Base-by-base conservation (phyloP, 2,888 invertebrate species). In the Coenonympha glycerion region DNA sequence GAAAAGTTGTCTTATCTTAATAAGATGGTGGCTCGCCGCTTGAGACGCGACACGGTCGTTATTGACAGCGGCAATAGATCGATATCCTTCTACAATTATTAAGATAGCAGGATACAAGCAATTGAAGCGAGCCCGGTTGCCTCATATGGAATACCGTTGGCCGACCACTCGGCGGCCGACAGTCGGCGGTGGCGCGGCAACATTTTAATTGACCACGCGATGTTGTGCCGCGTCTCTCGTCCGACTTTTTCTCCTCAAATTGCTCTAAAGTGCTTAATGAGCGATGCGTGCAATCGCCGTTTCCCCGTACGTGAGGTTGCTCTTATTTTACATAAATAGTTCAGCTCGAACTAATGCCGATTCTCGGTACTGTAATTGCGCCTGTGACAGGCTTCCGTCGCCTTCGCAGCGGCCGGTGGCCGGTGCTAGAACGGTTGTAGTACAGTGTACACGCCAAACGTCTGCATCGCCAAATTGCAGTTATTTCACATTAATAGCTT, bases 181-280 rank as follows among this genome's bases (percentile, higher is more conserved):
- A 26, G 4, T 36, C 75, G 68, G 72, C 79, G 71, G 72, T 73
- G 73, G 73, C 74, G 73, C 73, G 68, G 73, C 76, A 75, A 76
- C 79, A 76, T 85, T 86, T 86, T 87, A 87, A 87, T 87, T 86
- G 83, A 76, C 83, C 87, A 87, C 87, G 87, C 87, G 84, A 87
- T 85, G 81, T 70, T 76, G 70, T 66, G 73, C 71, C 69, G 72
- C 73, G 73, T 69, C 79, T 69, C 79, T 79, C 76, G 79, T 65
- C 73, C 78, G 71, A 85, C 80, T 87, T 86, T 87, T 87, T 86
- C 84, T 83, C 70, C 69, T 66, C 83, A 87, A 87, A 87, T 87
- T 87, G 83, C 84, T 85, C 80, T 83, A 82, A 86, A 87, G 86
- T 87, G 82, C 87, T 86, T 87, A 87, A 87, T 87, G 83, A 85